Conservation (phyloP, 2,797 vertebrate species). For the Spondyliosoma cantharus region DNA sequence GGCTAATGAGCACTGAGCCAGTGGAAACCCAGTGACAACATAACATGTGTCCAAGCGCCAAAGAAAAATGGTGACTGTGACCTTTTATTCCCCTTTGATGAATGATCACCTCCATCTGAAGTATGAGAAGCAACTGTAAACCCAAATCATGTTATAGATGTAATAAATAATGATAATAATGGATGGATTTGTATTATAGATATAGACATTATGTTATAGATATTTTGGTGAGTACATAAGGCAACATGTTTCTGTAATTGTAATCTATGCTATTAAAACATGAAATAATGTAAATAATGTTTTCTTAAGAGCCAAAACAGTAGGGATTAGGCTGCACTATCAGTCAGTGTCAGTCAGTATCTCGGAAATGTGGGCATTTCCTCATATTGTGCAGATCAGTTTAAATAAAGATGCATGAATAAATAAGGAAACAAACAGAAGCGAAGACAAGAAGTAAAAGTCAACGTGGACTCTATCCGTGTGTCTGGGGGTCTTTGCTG, state of each 20-base stretch:
- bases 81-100: constrained; percentile 15
- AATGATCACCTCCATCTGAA: neutral
- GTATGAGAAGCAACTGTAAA: neutral
- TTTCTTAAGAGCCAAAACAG: neutral
- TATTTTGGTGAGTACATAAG: neutral
- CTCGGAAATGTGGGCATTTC: neutral
- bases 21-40: constrained; percentile 46
- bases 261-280: neutral
- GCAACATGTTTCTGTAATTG: neutral
- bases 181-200: no score
- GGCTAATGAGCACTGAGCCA: constrained; percentile 50
- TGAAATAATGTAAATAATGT: neutral
- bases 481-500: constrained; percentile 12
- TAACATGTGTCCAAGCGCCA: constrained; percentile 4
- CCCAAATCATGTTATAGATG: neutral
- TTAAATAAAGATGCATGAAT: neutral
- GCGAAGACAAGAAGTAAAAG: neutral
- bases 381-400: neutral
- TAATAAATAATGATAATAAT: no score
- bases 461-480: neutral
- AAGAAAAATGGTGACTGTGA: constrained; percentile 25
- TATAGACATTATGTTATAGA: neutral
- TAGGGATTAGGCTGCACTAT: no score
- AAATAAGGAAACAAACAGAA: neutral
- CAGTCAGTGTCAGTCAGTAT: neutral